Evolutionary conservation across 2,888 invertebrate genomes (phyloP).

Genomic region (Ecdyonurus torrentis): DNA sequence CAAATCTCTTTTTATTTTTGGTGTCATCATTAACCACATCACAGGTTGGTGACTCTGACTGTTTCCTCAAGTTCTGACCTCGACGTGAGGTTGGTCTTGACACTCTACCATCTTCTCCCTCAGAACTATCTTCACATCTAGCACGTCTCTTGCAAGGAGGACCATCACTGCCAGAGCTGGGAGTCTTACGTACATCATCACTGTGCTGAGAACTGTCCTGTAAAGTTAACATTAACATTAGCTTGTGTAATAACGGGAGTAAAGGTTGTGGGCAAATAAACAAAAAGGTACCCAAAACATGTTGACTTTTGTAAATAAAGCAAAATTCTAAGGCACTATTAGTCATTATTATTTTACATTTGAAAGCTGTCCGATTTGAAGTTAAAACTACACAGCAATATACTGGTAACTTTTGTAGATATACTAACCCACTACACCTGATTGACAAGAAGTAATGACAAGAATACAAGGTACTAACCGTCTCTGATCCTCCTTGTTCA

Average conservation of each 20-base stretch:
- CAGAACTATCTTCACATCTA: constrained; percentile 14
- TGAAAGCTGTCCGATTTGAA: no score
- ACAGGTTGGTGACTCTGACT: not conserved
- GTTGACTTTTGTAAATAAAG: no score
- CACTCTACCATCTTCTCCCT: constrained; percentile 12
- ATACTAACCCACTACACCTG: no score
- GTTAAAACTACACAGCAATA: no score
- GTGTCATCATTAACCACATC: not conserved
- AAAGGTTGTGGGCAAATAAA: not conserved
- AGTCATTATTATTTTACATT: no score
- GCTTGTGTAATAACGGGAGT: not conserved
- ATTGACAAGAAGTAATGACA: no score
- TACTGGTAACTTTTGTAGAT: no score
- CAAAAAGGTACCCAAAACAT: no score
- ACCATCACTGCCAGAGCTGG: constrained; percentile 16
- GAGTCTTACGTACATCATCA: constrained; percentile 33
- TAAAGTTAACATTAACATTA: not conserved
- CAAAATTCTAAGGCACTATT: no score
- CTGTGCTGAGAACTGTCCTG: constrained; percentile 38
- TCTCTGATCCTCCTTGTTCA: constrained; percentile 31
- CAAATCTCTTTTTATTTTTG: not conserved
- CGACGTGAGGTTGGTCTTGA: not conserved
- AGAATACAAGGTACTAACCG: no score
- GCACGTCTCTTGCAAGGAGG: constrained; percentile 13
- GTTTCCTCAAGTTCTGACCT: not conserved